These are phyloP conservation scores for Tetraodon nigroviridis DNA, from an alignment of 2,113 vertebrate genomes.

Conservation along the genomic window DNA sequence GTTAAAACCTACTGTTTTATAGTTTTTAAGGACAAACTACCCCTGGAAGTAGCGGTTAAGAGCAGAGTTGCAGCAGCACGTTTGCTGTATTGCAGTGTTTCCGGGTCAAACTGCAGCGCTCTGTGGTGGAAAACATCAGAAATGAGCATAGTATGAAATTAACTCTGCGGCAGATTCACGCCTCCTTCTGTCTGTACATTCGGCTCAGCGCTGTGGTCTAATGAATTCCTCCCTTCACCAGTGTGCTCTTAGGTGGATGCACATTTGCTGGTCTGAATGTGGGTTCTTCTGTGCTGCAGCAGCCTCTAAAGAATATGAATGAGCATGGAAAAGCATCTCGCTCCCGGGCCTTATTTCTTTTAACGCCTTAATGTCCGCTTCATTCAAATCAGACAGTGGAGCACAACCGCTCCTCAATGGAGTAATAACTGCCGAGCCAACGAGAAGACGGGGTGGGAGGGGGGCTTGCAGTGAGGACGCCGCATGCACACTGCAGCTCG, in stretches of 20 bases:
- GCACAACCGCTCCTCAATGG: constrained; percentile 42
- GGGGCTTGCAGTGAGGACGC: background rate
- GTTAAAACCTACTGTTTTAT: no score
- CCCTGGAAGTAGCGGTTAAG: no score
- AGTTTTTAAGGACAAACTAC: no score
- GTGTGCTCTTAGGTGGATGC: constrained; percentile 1
- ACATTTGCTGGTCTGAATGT: constrained; percentile 6
- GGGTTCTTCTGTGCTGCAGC: constrained; percentile 9
- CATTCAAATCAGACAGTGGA: constrained; percentile 38
- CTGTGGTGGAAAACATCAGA: background rate
- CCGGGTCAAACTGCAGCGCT: background rate
- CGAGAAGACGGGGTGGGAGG: constrained; percentile 4
- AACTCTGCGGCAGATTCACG: background rate
- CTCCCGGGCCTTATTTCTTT: constrained; percentile 46
- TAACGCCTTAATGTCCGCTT: constrained; percentile 44
- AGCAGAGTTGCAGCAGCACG: no score
- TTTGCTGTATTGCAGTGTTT: background rate
- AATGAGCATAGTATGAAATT: background rate
- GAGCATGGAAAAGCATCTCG: constrained; percentile 47
- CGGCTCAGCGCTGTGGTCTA: constrained; percentile 2
- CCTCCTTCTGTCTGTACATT: constrained; percentile 6
- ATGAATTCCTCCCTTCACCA: constrained; percentile 41
- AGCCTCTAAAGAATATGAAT: constrained; percentile 61
- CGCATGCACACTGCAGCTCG: constrained; percentile 17
- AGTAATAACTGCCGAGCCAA: constrained; percentile 27